Evolutionary conservation across 2,888 invertebrate species (phyloP).

Genomic region (Galeopsomyia nigrocyanea): DNA sequence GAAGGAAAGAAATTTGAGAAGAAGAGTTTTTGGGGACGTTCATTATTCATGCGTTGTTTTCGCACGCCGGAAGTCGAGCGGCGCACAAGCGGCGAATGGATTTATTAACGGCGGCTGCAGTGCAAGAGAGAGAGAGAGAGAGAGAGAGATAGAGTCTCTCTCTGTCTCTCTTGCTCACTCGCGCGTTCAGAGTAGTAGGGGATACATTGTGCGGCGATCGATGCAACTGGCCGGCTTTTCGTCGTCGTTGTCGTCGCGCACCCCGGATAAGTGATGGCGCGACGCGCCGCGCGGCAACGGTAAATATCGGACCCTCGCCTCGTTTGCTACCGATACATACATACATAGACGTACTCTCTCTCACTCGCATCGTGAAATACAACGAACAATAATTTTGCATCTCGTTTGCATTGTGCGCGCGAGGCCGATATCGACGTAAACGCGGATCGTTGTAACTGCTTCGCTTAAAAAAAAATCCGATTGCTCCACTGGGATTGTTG

Average conservation of each 20-base stretch:
- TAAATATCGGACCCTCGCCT: constrained; percentile 47
- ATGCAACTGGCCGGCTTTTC: constrained; percentile 40
- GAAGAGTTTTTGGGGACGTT: background rate
- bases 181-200: background rate
- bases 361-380: constrained; percentile 54
- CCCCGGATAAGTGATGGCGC: constrained; percentile 36
- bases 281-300: constrained; percentile 38
- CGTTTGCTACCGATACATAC: constrained; percentile 33
- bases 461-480: too few species aligned
- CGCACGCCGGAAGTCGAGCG: constrained; percentile 42
- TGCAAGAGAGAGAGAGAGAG: background rate
- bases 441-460: too few species aligned
- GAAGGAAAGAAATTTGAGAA: constrained; percentile 9
- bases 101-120: constrained; percentile 40
- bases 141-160: too few species aligned
- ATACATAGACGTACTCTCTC: background rate
- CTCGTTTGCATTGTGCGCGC: constrained; percentile 36
- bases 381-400: constrained; percentile 55
- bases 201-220: constrained; percentile 45
- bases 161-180: too few species aligned
- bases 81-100: constrained; percentile 29
- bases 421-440: constrained; percentile 21
- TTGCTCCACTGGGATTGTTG: too few species aligned
- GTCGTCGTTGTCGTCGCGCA: constrained; percentile 26
- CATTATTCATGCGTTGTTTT: constrained; percentile 45